A percentile compares a stretch with the other conserved stretches of the same genome.
Evolutionary conservation across 2,797 vertebrate genomes (phyloP).

Genomic region (Erethizon dorsatum): DNA sequence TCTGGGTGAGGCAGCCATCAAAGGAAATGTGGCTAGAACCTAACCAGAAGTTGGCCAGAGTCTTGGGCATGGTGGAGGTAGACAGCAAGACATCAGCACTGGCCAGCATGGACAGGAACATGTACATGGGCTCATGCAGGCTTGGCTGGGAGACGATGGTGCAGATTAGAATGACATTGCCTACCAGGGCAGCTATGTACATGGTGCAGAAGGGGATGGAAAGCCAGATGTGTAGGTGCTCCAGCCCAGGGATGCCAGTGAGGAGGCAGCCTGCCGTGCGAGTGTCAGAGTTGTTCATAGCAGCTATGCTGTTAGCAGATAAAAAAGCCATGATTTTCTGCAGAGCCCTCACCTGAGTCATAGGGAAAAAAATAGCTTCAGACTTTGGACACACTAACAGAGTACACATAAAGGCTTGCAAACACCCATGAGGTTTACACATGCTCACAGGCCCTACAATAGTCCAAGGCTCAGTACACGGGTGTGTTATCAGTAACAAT

Average conservation of each 20-base stretch:
- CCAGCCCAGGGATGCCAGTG: slow-evolving; percentile 76
- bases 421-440: not conserved
- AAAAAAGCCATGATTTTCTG: slow-evolving; percentile 44
- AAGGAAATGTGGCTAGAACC: slow-evolving; percentile 76
- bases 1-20: slow-evolving; percentile 78
- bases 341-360: not conserved
- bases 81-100: slow-evolving; percentile 73
- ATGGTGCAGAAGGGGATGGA: slow-evolving; percentile 74
- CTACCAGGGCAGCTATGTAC: slow-evolving; percentile 68
- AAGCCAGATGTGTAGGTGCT: slow-evolving; percentile 75
- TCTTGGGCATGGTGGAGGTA: slow-evolving; percentile 72
- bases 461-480: not conserved
- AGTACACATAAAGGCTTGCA: not conserved
- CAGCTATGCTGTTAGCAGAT: not conserved
- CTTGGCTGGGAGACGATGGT: slow-evolving; percentile 65
- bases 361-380: slow-evolving; percentile 16
- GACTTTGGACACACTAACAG: not conserved
- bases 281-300: slow-evolving; percentile 64
- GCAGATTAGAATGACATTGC: slow-evolving; percentile 65
- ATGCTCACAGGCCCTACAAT: not conserved
- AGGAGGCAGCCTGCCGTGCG: slow-evolving; percentile 55
- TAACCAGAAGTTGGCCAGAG: slow-evolving; percentile 75
- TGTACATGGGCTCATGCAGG: slow-evolving; percentile 77
- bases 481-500: not conserved
- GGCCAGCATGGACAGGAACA: slow-evolving; percentile 77